Percentiles rank a stretch among this genome's conserved stretches.
Conservation (phyloP, 2,888 invertebrate species). For the Parnassius orleans region DNA sequence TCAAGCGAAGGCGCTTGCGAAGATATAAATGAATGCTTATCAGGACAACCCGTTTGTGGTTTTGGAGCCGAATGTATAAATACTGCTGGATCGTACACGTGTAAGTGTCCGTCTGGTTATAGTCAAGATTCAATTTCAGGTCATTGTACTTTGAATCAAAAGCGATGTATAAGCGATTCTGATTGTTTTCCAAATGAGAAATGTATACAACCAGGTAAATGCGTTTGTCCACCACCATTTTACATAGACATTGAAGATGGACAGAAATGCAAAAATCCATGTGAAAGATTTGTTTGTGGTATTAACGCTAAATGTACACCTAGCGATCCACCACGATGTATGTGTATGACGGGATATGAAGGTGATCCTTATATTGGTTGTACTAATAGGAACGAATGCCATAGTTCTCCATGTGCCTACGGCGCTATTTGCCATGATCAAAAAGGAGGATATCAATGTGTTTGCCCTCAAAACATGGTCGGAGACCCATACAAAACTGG, state of each 20-base stretch:
- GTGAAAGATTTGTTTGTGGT: constrained; percentile 94
- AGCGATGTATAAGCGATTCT: constrained; percentile 89
- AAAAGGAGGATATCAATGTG: constrained; percentile 92
- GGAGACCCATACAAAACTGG: constrained; percentile 93
- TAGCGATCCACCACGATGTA: constrained; percentile 93
- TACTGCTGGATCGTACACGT: constrained; percentile 87
- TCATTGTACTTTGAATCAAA: constrained; percentile 90
- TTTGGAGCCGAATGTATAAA: constrained; percentile 94
- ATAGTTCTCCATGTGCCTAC: constrained; percentile 90
- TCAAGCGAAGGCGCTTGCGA: constrained; percentile 89
- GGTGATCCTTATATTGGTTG: constrained; percentile 93
- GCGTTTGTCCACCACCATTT: constrained; percentile 94
- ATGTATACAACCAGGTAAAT: constrained; percentile 95
- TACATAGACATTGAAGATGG: constrained; percentile 90
- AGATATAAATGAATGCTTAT: constrained; percentile 92
- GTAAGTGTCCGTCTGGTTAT: constrained; percentile 90
- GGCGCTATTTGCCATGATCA: constrained; percentile 94
- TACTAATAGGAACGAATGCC: constrained; percentile 92
- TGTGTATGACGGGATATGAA: constrained; percentile 92
- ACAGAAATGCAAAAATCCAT: constrained; percentile 95
- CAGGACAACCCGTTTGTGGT: constrained; percentile 88
- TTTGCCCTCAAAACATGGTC: constrained; percentile 89
- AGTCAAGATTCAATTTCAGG: constrained; percentile 91
- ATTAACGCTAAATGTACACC: constrained; percentile 95
- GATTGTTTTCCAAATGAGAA: constrained; percentile 94